Evolutionary conservation across 2,797 vertebrate genomes (phyloP).

Genomic region (Uromys caudimaculatus): DNA sequence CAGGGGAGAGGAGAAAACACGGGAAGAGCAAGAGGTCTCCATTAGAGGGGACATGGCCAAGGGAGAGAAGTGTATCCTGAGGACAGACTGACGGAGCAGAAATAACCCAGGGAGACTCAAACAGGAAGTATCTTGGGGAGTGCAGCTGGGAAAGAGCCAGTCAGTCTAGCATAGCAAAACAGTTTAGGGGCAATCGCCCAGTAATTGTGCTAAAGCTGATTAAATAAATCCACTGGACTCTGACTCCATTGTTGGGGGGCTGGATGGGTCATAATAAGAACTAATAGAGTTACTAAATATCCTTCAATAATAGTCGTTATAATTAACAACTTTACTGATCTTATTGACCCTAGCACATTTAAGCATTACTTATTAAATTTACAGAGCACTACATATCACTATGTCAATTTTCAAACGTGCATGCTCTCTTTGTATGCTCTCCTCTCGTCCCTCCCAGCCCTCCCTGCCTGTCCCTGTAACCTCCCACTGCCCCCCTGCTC

Average conservation of each 20-base stretch:
- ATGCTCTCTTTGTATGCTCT: too few species aligned
- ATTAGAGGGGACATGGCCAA: too few species aligned
- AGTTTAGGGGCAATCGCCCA: not conserved
- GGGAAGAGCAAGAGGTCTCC: too few species aligned
- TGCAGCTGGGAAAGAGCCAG: not conserved
- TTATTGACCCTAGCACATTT: not conserved
- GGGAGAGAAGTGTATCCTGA: too few species aligned
- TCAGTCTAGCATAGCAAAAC: not conserved
- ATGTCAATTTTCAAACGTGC: not conserved
- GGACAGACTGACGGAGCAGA: not conserved
- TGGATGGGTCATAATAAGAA: not conserved
- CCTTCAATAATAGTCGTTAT: not conserved
- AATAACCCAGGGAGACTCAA: not conserved
- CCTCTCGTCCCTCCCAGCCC: too few species aligned
- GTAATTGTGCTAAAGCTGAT: not conserved
- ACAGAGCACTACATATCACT: not conserved
- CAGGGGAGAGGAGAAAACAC: not conserved
- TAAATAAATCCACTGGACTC: not conserved
- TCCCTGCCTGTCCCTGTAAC: too few species aligned
- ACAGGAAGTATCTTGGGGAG: not conserved
- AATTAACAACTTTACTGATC: constrained; percentile 41
- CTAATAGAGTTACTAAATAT: not conserved
- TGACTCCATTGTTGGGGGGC: not conserved
- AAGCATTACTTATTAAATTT: not conserved
- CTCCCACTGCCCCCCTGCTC: not conserved